Evolutionary conservation across 2,888 invertebrate species (phyloP).

Genomic region (Amiota communis): DNA sequence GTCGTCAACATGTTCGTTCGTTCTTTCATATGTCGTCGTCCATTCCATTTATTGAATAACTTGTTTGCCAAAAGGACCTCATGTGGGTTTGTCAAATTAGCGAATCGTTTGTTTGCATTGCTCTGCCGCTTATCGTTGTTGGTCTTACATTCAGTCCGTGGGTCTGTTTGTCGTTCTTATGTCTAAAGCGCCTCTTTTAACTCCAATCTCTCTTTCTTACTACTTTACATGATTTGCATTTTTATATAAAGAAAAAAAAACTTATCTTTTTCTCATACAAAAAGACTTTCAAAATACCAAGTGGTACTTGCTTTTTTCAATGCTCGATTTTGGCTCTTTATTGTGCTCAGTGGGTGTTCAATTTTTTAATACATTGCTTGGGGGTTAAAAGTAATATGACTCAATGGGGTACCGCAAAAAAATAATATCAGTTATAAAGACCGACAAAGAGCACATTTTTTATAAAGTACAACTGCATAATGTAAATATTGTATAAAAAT

Average conservation of each 20-base stretch:
- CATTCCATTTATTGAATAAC: conserved; percentile 26
- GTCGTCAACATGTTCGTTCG: not conserved
- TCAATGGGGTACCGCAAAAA: conserved; percentile 45
- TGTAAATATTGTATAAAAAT: no score
- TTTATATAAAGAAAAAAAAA: conserved; percentile 54
- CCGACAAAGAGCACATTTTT: no score
- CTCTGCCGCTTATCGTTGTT: conserved; percentile 3
- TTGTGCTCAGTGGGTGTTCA: conserved; percentile 10
- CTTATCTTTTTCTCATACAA: no score
- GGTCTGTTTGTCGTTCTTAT: not conserved
- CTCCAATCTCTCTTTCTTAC: no score
- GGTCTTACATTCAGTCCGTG: not conserved
- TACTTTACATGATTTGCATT: no score
- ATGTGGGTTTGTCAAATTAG: conserved; percentile 66
- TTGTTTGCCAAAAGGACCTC: conserved; percentile 54
- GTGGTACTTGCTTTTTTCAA: conserved; percentile 47
- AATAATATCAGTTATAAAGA: no score
- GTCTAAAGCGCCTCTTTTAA: not conserved
- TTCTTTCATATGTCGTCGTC: conserved; percentile 11
- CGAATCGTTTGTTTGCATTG: conserved; percentile 60
- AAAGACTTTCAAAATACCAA: no score
- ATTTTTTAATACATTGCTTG: conserved; percentile 34
- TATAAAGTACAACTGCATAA: no score
- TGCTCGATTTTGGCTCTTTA: conserved; percentile 56
- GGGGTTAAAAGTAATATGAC: conserved; percentile 53